Base-by-base conservation (phyloP, 1,140 invertebrate genomes). In the Neodiprion lecontei region DNA sequence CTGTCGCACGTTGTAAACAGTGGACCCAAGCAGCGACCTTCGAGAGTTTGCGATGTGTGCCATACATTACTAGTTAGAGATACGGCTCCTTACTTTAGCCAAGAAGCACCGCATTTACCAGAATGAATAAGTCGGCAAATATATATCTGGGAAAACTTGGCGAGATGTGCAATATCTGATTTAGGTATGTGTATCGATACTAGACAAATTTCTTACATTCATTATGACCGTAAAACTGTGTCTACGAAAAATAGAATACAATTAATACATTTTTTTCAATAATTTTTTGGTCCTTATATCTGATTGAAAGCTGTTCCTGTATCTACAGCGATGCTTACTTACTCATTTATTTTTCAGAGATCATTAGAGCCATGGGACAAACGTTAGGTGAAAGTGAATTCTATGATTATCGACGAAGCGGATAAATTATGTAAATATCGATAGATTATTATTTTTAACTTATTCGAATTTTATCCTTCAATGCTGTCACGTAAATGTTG, bases 21-120 rank as follows among this genome's bases (percentile, higher is more conserved):
- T 82, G 98, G 98, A 71, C 97, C 97, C 73, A 95, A 96, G 80
- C 91, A 93, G 78, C 91, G 95, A 80, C 92, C 93, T 69, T 95
- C 96, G 69, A 93, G 94, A 87, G 98, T 99, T 73, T 99, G 98
- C 91, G 93, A 96, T 89, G 96, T 99, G 72, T 99, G 98, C 90
- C 96, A 98, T 90, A 99, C 98, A 48, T 91, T 99, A 79, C 93
- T 99, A 81, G 97, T 96, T 80, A 94, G 94, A 83, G 94, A 98
- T 88, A 95, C 96, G 67, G 96, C 97, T 79, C 97, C 97, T 66
- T 98, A 98, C 90, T 99, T 99, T 89, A 97, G 96, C 88, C 95
- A 93, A 74, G 94, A 96, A 85, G 93, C 95, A 81, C 95, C 94
- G 67, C 92, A 93, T 84, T 92, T 91, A 76, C 93, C 92, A 70